These are phyloP conservation scores for Dicaeum eximium DNA, from an alignment of 2,113 vertebrate species.

Conservation along the genomic window DNA sequence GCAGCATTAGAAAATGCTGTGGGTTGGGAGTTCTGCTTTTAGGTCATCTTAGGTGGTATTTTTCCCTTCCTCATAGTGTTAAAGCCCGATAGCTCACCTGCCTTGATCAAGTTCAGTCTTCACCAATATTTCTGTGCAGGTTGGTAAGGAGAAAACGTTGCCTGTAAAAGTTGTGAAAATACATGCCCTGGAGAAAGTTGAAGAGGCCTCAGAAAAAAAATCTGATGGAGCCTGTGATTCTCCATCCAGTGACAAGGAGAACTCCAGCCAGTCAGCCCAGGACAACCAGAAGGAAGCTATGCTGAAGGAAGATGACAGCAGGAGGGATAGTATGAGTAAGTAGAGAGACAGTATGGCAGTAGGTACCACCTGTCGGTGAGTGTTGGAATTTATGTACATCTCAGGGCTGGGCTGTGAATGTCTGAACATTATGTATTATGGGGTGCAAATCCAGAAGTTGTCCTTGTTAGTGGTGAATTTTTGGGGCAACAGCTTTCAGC, in stretches of 20 bases:
- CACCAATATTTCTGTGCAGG: slow-evolving; percentile 59
- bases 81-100: background rate
- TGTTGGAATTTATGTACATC: background rate
- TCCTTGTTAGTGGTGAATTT: background rate
- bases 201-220: slow-evolving; percentile 86
- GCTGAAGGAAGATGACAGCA: slow-evolving; percentile 84
- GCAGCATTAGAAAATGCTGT: background rate
- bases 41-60: fast-evolving
- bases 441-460: background rate
- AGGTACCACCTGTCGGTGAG: background rate
- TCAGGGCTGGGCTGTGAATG: background rate
- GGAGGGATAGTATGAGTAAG: slow-evolving; percentile 88
- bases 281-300: slow-evolving; percentile 86
- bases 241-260: slow-evolving; percentile 97
- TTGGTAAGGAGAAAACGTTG: slow-evolving; percentile 89
- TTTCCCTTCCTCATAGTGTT: background rate
- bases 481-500: background rate
- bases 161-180: slow-evolving; percentile 87
- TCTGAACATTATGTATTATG: background rate
- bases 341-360: background rate
- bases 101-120: background rate
- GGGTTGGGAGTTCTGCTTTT: background rate
- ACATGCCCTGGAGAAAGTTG: slow-evolving; percentile 85
- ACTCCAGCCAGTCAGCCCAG: slow-evolving; percentile 81
- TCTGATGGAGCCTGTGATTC: slow-evolving; percentile 91